phyloP scores from a whole-genome alignment of 2,797 vertebrate species.

The Phoxinus dragarum region DNA sequence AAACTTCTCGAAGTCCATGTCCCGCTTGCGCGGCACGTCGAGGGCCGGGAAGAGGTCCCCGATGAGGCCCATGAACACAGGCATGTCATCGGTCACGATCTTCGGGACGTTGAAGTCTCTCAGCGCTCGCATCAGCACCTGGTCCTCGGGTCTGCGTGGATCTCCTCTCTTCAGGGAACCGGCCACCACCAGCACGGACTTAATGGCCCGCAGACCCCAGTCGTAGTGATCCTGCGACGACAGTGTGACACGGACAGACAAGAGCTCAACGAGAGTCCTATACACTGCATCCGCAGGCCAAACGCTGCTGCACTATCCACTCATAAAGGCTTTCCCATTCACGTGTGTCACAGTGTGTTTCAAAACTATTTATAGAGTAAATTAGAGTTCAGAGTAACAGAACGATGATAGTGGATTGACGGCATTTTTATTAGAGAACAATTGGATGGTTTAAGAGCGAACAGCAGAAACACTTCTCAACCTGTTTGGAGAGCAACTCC shows the following conservation, averaged over 20 bases:
- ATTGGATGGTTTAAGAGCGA: neutral
- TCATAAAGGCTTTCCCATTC: neutral
- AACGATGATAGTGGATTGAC: slow-evolving; percentile 7
- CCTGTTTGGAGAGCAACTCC: slow-evolving; percentile 96
- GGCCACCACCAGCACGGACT: slow-evolving; percentile 93
- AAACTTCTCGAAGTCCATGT: slow-evolving; percentile 85
- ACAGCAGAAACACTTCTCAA: slow-evolving; percentile 60
- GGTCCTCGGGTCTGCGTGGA: slow-evolving; percentile 87
- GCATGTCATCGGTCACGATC: slow-evolving; percentile 91
- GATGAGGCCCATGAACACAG: slow-evolving; percentile 93
- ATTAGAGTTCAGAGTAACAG: neutral
- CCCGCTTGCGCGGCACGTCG: slow-evolving; percentile 88
- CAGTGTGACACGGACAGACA: neutral
- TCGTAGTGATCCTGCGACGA: slow-evolving; percentile 80
- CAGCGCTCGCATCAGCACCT: slow-evolving; percentile 94
- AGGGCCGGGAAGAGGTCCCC: slow-evolving; percentile 92
- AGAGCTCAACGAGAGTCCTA: neutral
- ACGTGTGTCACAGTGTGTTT: slow-evolving; percentile 6
- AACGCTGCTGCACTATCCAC: neutral
- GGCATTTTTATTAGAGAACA: slow-evolving; percentile 47
- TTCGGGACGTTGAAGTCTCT: slow-evolving; percentile 96
- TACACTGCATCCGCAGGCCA: neutral
- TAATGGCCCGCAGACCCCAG: slow-evolving; percentile 96
- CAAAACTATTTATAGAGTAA: slow-evolving; percentile 24
- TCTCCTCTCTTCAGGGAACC: slow-evolving; percentile 92